These are phyloP conservation scores for Magallana angulata DNA, from an alignment of 1,140 invertebrate genomes.

Conservation along the genomic window DNA sequence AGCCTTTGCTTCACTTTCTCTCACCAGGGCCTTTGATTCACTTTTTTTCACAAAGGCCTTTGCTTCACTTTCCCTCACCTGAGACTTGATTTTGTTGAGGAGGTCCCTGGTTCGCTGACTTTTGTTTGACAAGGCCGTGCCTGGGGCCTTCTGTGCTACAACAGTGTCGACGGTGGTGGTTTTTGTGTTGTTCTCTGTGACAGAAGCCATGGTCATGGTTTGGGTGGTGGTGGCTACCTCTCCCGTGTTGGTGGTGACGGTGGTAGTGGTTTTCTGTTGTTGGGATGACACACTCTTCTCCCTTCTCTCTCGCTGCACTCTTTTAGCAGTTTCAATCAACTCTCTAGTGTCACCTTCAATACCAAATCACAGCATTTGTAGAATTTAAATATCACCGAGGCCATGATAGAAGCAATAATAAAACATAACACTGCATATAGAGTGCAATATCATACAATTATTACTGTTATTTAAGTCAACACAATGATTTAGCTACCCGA, in stretches of 20 bases:
- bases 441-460: too few relatives aligned
- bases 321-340: slow-evolving; percentile 44
- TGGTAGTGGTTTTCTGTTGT: slow-evolving; percentile 21
- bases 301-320: slow-evolving; percentile 47
- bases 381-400: too few relatives aligned
- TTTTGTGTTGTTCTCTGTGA: background rate
- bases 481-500: too few relatives aligned
- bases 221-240: background rate
- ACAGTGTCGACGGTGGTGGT: slow-evolving; percentile 2
- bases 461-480: too few relatives aligned
- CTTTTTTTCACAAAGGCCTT: too few relatives aligned
- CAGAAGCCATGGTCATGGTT: background rate
- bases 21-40: too few relatives aligned
- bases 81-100: slow-evolving; percentile 48
- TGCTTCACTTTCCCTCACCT: background rate
- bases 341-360: slow-evolving; percentile 47
- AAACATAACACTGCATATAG: too few relatives aligned
- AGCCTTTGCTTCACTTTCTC: too few relatives aligned
- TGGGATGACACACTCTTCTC: slow-evolving; percentile 39
- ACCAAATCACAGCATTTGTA: background rate
- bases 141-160: background rate
- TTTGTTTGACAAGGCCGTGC: slow-evolving; percentile 37
- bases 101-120: slow-evolving; percentile 44
- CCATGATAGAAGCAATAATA: too few relatives aligned
- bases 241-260: background rate